Conservation (phyloP, 2,888 invertebrate genomes). For the Dryadula phaetusa region DNA sequence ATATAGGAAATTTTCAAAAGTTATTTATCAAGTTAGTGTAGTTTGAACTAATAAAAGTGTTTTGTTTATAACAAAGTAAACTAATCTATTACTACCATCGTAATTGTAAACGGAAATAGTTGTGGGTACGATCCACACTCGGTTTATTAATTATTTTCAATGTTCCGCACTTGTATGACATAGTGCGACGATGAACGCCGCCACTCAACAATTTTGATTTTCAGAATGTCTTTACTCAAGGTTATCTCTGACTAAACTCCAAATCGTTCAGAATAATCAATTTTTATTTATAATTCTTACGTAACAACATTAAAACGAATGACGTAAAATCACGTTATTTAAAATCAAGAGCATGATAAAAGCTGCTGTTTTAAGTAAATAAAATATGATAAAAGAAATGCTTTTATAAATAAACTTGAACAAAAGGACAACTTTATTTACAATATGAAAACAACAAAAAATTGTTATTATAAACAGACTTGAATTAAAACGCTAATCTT, state of each 20-base stretch:
- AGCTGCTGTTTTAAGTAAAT: background rate
- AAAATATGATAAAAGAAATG: background rate
- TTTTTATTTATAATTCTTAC: background rate
- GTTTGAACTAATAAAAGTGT: background rate
- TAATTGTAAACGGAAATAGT: too few species aligned
- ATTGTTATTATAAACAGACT: background rate
- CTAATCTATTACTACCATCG: too few species aligned
- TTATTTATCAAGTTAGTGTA: too few species aligned
- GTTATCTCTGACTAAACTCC: too few species aligned
- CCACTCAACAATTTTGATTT: too few species aligned
- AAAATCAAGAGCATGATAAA: background rate
- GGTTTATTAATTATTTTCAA: too few species aligned
- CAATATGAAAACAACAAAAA: too few species aligned
- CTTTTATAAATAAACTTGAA: background rate
- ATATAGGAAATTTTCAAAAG: too few species aligned
- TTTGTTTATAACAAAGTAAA: background rate
- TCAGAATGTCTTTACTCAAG: too few species aligned
- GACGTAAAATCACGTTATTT: background rate
- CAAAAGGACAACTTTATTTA: too few species aligned
- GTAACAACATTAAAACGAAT: background rate
- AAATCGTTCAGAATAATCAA: background rate
- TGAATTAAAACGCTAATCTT: background rate
- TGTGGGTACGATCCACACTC: too few species aligned
- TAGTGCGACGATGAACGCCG: background rate
- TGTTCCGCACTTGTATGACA: too few species aligned